A percentile compares a stretch with the other conserved stretches of the same genome.
Evolutionary conservation across 2,797 vertebrate genomes (phyloP).

Genomic region (Graptemys geographica): DNA sequence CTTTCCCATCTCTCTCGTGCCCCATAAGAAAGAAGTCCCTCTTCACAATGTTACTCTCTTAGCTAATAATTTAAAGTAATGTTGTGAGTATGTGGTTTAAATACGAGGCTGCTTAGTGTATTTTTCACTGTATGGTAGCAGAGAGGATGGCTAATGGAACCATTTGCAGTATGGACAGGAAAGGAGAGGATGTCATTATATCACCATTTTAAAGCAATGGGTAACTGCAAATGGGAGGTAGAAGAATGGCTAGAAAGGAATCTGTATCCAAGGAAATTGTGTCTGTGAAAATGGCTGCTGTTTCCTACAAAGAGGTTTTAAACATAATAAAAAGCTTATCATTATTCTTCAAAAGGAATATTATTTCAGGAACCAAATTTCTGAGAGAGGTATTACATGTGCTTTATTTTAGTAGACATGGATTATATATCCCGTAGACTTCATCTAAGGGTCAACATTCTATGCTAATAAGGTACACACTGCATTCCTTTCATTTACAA

Average conservation of each 20-base stretch:
- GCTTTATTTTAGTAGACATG: neutral
- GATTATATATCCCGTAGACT: neutral
- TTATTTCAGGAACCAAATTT: neutral
- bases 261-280: conserved; percentile 14
- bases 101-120: conserved; percentile 5
- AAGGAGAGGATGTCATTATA: conserved; percentile 37
- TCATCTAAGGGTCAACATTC: neutral
- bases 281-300: neutral
- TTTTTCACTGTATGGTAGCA: neutral
- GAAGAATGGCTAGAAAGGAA: conserved; percentile 19
- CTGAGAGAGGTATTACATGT: neutral
- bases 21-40: neutral
- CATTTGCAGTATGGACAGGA: neutral
- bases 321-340: conserved; percentile 31
- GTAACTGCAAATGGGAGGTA: neutral
- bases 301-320: conserved; percentile 47
- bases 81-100: conserved; percentile 15
- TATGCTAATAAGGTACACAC: neutral
- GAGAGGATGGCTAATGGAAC: neutral
- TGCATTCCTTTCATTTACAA: neutral
- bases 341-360: conserved; percentile 23
- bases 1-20: neutral
- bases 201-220: neutral
- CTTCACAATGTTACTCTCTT: neutral
- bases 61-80: neutral